Percentiles rank a stretch among this genome's conserved stretches.
Conservation (phyloP, 1,140 invertebrate species). For the Panagrolaimus sp. region DNA sequence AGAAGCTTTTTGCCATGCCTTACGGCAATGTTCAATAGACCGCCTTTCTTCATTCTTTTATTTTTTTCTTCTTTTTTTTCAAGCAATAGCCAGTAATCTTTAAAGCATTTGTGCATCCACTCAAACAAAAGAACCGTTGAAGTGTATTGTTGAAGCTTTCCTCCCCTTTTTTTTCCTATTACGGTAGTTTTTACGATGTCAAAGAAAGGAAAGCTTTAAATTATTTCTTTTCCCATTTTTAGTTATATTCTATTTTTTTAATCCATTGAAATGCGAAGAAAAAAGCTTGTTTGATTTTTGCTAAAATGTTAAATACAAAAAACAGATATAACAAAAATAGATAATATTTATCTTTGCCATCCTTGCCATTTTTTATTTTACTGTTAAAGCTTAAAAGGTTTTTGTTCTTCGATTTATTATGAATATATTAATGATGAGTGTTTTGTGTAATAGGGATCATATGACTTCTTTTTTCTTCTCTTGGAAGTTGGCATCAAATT, state of each 20-base stretch:
- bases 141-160: conserved; percentile 11
- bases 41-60: conserved; percentile 8
- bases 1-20: not conserved
- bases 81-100: not conserved
- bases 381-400: conserved; percentile 1
- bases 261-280: not conserved
- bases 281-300: conserved; percentile 3
- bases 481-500: conserved; percentile 14
- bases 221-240: not conserved
- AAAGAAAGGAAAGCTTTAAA: not conserved
- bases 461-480: not conserved
- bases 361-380: too few relatives aligned
- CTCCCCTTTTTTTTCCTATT: not conserved
- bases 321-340: too few relatives aligned
- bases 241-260: not conserved
- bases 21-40: conserved; percentile 1
- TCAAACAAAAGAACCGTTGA: not conserved
- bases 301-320: too few relatives aligned
- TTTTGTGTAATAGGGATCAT: conserved; percentile 14
- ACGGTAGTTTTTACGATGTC: not conserved
- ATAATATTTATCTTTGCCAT: too few relatives aligned
- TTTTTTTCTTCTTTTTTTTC: too few relatives aligned
- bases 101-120: conserved; percentile 9
- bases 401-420: conserved; percentile 15
- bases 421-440: conserved; percentile 8